Evolutionary conservation across 2,113 vertebrate genomes (phyloP).

Genomic region (Chamaetylas fuelleborni): DNA sequence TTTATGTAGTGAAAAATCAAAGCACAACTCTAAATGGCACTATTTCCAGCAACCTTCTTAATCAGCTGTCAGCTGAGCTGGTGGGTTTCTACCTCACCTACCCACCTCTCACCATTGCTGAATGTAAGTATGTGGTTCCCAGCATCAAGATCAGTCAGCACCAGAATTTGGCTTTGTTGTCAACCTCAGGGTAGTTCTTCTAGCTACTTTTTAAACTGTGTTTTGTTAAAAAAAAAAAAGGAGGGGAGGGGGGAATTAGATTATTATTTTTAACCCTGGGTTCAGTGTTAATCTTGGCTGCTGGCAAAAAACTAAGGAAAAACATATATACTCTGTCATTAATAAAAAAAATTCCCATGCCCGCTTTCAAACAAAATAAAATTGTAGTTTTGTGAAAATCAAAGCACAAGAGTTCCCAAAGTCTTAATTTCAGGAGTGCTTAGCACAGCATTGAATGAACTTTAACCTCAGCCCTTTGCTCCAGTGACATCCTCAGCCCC

Average conservation of each 20-base stretch:
- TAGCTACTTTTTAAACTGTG: neutral
- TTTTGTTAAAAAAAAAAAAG: neutral
- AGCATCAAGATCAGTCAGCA: neutral
- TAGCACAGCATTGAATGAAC: neutral
- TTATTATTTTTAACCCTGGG: rapidly evolving
- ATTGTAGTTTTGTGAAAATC: neutral
- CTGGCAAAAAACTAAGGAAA: neutral
- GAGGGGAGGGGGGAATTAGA: rapidly evolving
- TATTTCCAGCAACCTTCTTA: slow-evolving; percentile 88
- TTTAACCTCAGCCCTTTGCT: neutral
- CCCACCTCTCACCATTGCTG: slow-evolving; percentile 91
- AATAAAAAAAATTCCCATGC: neutral
- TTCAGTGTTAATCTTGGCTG: neutral
- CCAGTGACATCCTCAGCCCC: neutral
- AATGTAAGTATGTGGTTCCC: slow-evolving; percentile 82
- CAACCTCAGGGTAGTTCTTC: neutral
- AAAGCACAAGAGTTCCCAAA: neutral
- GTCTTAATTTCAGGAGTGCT: neutral
- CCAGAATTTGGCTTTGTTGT: neutral
- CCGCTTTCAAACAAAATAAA: neutral
- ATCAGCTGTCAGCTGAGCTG: slow-evolving; percentile 93
- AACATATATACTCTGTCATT: neutral
- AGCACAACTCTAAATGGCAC: slow-evolving; percentile 89
- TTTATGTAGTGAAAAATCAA: slow-evolving; percentile 90
- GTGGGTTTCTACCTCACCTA: slow-evolving; percentile 98